Percentiles rank a stretch among this genome's conserved stretches.
These are phyloP conservation scores for Plectropomus leopardus DNA, from an alignment of 2,113 vertebrate species.

Conservation along the genomic window DNA sequence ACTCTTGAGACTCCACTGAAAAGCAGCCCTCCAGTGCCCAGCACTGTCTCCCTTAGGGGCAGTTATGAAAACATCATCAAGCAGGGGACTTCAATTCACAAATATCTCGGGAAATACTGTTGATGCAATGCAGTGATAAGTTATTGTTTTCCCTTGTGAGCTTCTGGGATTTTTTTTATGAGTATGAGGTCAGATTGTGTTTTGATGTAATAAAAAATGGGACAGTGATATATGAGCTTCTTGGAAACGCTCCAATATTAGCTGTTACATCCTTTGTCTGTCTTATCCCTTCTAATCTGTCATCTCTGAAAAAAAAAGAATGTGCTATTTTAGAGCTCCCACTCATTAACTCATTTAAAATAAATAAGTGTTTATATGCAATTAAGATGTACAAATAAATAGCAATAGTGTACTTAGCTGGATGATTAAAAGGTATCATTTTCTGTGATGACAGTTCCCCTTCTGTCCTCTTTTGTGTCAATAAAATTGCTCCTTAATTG, in stretches of 20 bases:
- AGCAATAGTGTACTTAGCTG: background rate
- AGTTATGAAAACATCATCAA: constrained; percentile 40
- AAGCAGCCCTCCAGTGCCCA: constrained; percentile 23
- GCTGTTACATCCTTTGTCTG: background rate
- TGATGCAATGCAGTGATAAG: constrained; percentile 8
- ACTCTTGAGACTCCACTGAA: constrained; percentile 41
- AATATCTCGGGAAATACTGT: constrained; percentile 25
- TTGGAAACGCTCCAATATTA: constrained; percentile 22
- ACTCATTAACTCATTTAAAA: background rate
- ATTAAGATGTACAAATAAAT: background rate
- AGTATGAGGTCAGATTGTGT: constrained; percentile 40
- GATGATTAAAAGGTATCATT: background rate
- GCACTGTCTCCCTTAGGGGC: constrained; percentile 2
- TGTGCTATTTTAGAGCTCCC: background rate
- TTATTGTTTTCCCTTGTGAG: constrained; percentile 16
- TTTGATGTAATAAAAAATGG: constrained; percentile 30
- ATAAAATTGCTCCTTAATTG: background rate
- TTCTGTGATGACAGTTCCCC: background rate
- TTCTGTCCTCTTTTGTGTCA: background rate
- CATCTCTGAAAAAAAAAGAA: background rate
- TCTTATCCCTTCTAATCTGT: background rate
- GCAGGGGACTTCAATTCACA: constrained; percentile 4
- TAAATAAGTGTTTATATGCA: background rate
- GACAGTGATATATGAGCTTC: constrained; percentile 24
- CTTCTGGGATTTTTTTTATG: constrained; percentile 6